Evolutionary conservation across 2,113 vertebrate genomes (phyloP), one percentile per base, ranked within the genome.

Genomic region (Uria aalge): DNA sequence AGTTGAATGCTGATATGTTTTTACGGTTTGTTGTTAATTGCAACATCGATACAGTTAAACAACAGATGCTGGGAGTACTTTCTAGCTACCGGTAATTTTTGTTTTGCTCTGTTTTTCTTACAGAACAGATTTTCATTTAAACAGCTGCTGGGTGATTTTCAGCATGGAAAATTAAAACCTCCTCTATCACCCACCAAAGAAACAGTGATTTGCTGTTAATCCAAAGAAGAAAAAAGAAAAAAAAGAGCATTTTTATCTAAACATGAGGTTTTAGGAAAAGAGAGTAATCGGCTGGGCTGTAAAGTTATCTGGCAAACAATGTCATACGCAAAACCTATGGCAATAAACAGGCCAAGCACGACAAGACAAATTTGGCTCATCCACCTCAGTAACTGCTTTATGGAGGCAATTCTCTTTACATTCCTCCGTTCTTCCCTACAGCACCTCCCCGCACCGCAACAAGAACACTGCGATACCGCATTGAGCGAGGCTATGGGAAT

Each of bases 91-190:
- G 6, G 26, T 85, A 92, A 77, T 90, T 92, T 96, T 72, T 60
- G 45, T 13, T 83, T 75, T 59, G 36, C 76, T 96, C 78, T 80
- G 59, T 71, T 93, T 91, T 89, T 78, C 93, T 88, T 57, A 86
- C 50, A 63, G 60, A 97, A 95, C 62, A 94, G 66, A 94, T 93
- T 93, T 90, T 92, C 72, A 85, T 91, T 96, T 94, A 82, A 95
- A 83, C 47, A 94, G 88, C 82, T 85, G 73, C 75, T 86, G 72
- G 43, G 32, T 83, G 71, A 90, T 78, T 85, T 92, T 77, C 56
- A 93, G 72, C 45, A n/a, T 48, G 32, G 52, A 90, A 95, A 96
- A 94, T 78, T 67, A 78, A 97, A 96, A 78, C 27, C 66, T 52
- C 12, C 80, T 75, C 77, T 41, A 38, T 43, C n/a, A 67, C 9